Evolutionary conservation across 2,888 invertebrate genomes (phyloP).

Genomic region (Doris montereyensis): DNA sequence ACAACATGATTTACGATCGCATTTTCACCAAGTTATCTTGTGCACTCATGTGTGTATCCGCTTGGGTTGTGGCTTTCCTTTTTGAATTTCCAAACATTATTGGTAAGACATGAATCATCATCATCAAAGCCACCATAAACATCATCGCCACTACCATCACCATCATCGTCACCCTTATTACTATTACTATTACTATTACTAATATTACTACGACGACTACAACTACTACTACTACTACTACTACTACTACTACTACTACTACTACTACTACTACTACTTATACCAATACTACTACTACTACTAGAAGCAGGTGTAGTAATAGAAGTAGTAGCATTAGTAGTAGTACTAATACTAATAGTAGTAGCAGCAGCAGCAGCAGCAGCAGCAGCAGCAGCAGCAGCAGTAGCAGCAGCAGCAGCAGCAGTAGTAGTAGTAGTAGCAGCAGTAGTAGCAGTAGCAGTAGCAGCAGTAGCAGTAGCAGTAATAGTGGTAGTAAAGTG

Average conservation of each 20-base stretch:
- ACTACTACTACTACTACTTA: slow-evolving; percentile 42
- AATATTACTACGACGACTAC: too few species aligned
- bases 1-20: slow-evolving; percentile 44
- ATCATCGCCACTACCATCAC: too few species aligned
- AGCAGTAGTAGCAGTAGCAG: not conserved
- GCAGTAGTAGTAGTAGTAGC: not conserved
- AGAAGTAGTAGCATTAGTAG: slow-evolving; percentile 26
- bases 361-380: not conserved
- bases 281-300: slow-evolving; percentile 40
- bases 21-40: slow-evolving; percentile 55
- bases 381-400: not conserved
- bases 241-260: slow-evolving; percentile 42
- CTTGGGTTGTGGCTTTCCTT: slow-evolving; percentile 60
- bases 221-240: slow-evolving; percentile 25
- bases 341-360: not conserved
- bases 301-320: slow-evolving; percentile 38
- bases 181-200: too few species aligned
- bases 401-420: not conserved
- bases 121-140: too few species aligned
- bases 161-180: too few species aligned
- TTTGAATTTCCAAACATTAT: slow-evolving; percentile 63
- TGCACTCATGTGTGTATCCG: slow-evolving; percentile 51
- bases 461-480: not conserved
- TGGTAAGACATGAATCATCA: slow-evolving; percentile 22
- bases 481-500: not conserved